Evolutionary conservation across 2,888 invertebrate genomes (phyloP).

Genomic region (Melipona beecheii): DNA sequence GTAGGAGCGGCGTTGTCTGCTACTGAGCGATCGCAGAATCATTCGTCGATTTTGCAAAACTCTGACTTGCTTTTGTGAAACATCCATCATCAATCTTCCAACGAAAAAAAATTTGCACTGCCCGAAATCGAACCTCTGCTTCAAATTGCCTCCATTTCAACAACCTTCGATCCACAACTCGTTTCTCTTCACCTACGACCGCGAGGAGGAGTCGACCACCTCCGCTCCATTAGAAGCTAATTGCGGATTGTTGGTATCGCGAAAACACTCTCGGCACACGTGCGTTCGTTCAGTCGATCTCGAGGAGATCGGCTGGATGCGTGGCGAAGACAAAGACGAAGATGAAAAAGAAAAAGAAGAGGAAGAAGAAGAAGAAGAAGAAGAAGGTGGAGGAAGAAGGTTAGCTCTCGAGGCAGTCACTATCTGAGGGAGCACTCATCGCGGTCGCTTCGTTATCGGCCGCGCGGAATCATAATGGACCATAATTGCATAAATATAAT

Average conservation of each 20-base stretch:
- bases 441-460: constrained; percentile 74
- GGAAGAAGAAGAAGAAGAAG: too few relatives aligned
- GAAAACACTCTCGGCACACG: constrained; percentile 13
- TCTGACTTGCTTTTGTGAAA: too few relatives aligned
- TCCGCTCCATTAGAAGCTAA: constrained; percentile 46
- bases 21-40: not conserved
- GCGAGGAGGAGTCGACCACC: not conserved
- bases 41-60: too few relatives aligned
- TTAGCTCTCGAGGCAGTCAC: constrained; percentile 45
- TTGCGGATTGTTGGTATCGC: constrained; percentile 51
- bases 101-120: not conserved
- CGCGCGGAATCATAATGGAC: constrained; percentile 77
- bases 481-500: constrained; percentile 82
- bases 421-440: constrained; percentile 71
- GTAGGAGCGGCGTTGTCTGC: too few relatives aligned
- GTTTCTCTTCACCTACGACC: too few relatives aligned
- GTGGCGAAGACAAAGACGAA: not conserved
- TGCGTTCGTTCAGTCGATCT: constrained; percentile 12
- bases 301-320: not conserved
- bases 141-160: not conserved
- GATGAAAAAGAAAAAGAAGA: too few relatives aligned
- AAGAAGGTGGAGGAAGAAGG: not conserved
- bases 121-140: too few relatives aligned
- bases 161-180: not conserved
- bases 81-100: not conserved